Conservation (phyloP, 2,113 vertebrate genomes). For the Cebus imitator region DNA sequence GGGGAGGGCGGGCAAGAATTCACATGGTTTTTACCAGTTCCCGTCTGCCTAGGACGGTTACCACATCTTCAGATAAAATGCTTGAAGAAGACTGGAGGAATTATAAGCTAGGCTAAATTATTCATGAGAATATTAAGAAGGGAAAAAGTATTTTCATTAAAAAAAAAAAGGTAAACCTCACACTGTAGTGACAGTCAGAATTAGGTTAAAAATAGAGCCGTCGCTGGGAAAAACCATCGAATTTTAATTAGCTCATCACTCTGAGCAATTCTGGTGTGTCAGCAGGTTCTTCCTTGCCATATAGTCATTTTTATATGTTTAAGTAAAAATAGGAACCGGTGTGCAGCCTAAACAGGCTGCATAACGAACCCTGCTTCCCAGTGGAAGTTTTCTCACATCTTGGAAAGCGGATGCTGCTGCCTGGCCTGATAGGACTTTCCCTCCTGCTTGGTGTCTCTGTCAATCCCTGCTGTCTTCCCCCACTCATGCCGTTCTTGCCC, state of each 20-base stretch:
- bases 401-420: background rate
- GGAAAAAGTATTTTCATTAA: slow-evolving; percentile 40
- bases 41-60: accelerated
- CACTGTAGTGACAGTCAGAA: slow-evolving; percentile 45
- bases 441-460: background rate
- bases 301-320: background rate
- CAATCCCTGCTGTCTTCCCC: background rate
- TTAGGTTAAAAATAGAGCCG: slow-evolving; percentile 66
- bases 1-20: background rate
- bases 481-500: accelerated
- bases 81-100: slow-evolving; percentile 35
- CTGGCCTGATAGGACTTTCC: accelerated
- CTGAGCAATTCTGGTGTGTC: background rate
- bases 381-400: background rate
- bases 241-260: slow-evolving; percentile 63
- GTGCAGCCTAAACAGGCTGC: background rate
- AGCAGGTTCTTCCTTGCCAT: background rate
- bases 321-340: slow-evolving; percentile 53
- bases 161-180: slow-evolving; percentile 42
- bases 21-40: background rate
- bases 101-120: slow-evolving; percentile 75
- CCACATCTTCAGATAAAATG: slow-evolving; percentile 59
- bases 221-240: slow-evolving; percentile 68
- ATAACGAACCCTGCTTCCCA: background rate
- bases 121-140: slow-evolving; percentile 73